These are phyloP conservation scores for Trichoplusia ni DNA, from an alignment of 1,140 invertebrate species.

Conservation along the genomic window DNA sequence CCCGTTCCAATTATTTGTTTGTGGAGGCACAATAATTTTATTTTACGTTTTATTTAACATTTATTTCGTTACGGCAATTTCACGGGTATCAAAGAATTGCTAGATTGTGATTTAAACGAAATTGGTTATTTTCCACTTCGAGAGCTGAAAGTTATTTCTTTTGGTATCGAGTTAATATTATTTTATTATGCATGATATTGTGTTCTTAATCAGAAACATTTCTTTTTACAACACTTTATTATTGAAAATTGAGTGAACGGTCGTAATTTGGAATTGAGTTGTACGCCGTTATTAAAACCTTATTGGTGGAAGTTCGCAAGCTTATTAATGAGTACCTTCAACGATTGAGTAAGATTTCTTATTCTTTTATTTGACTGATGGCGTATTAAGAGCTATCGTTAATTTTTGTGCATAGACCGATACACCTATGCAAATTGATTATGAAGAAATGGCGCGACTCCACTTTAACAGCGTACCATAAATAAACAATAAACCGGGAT, in stretches of 20 bases:
- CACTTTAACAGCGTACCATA: constrained; percentile 48
- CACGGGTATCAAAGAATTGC: constrained; percentile 79
- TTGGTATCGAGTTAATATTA: constrained; percentile 67
- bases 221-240: constrained; percentile 48
- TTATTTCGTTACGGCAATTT: constrained; percentile 81
- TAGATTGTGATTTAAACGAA: constrained; percentile 79
- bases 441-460: constrained; percentile 11
- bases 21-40: constrained; percentile 80
- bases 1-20: constrained; percentile 80
- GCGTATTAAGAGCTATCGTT: background rate
- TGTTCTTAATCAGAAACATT: constrained; percentile 60
- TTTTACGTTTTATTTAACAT: constrained; percentile 82
- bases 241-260: constrained; percentile 45
- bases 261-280: constrained; percentile 38
- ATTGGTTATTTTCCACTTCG: constrained; percentile 80
- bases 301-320: background rate
- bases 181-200: constrained; percentile 76
- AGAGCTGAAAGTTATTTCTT: constrained; percentile 43
- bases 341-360: background rate
- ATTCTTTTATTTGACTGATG: background rate
- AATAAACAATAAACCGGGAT: constrained; percentile 77
- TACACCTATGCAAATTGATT: background rate
- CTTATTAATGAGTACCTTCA: constrained; percentile 1
- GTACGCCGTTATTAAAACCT: constrained; percentile 23
- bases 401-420: background rate